phyloP scores from a whole-genome alignment of 2,888 invertebrate species.

The Salticus scenicus region DNA sequence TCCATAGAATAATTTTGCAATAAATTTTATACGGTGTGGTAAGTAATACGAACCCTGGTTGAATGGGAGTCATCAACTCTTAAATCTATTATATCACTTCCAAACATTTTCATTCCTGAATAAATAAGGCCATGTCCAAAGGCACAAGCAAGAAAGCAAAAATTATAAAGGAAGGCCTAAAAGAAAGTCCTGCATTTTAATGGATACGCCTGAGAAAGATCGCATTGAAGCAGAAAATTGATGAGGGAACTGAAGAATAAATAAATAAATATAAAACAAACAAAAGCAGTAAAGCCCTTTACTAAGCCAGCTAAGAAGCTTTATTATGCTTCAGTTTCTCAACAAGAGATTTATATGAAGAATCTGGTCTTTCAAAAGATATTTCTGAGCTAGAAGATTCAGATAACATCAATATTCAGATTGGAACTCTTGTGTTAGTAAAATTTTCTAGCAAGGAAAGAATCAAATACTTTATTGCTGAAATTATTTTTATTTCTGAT shows the following conservation, averaged over 20 bases:
- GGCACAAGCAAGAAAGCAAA: neutral
- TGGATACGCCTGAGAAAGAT: neutral
- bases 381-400: too few species aligned
- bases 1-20: too few species aligned
- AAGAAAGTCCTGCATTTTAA: neutral
- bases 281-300: neutral
- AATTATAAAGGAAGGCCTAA: neutral
- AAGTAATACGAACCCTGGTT: too few species aligned
- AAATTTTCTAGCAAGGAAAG: too few species aligned
- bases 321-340: neutral
- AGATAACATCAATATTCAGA: too few species aligned
- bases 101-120: neutral
- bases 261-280: neutral
- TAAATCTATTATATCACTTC: neutral
- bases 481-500: too few species aligned
- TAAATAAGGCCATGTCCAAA: neutral
- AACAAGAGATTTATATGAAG: too few species aligned
- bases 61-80: neutral
- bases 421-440: too few species aligned
- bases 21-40: too few species aligned
- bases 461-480: too few species aligned
- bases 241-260: neutral
- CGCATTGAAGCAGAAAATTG: slow-evolving; percentile 3
- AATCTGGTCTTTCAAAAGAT: too few species aligned
- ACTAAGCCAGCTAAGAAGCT: slow-evolving; percentile 3